A percentile compares a stretch with the other conserved stretches of the same genome.
phyloP scores from a whole-genome alignment of 2,888 invertebrate species.

The Nematopogon swammerdamellus region DNA sequence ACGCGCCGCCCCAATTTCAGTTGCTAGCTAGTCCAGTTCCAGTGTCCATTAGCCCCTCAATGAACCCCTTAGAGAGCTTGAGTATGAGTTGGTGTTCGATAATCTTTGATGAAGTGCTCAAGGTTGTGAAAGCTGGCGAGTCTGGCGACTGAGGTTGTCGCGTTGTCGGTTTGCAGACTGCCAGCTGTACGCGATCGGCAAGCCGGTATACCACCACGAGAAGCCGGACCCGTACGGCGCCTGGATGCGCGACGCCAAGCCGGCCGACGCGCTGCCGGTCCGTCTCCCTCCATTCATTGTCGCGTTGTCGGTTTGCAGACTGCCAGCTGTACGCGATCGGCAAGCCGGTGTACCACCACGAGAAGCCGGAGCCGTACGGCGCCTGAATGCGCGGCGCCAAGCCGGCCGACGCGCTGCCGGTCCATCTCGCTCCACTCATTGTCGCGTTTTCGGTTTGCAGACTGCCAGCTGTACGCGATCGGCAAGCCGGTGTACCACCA shows the following conservation, averaged over 20 bases:
- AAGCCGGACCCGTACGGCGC: constrained; percentile 76
- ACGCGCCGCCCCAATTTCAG: too few species aligned
- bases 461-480: constrained; percentile 85
- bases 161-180: constrained; percentile 70
- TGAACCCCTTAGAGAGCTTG: too few species aligned
- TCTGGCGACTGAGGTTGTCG: too few species aligned
- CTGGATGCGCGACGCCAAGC: constrained; percentile 79
- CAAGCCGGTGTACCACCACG: constrained; percentile 86
- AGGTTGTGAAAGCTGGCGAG: too few species aligned
- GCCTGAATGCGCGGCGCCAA: constrained; percentile 83
- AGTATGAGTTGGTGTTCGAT: too few species aligned
- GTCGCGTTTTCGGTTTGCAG: constrained; percentile 58
- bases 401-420: constrained; percentile 22
- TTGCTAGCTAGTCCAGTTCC: too few species aligned
- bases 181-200: constrained; percentile 86
- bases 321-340: constrained; percentile 89
- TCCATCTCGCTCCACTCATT: too few species aligned
- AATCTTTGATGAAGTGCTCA: too few species aligned
- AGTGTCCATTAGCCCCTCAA: too few species aligned
- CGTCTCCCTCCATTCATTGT: too few species aligned
- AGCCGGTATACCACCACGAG: constrained; percentile 84
- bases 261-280: constrained; percentile 20
- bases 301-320: constrained; percentile 61
- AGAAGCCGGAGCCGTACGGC: constrained; percentile 73
- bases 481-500: constrained; percentile 92